phyloP scores from a whole-genome alignment of 1,140 invertebrate species.

The Drosophila elegans region DNA sequence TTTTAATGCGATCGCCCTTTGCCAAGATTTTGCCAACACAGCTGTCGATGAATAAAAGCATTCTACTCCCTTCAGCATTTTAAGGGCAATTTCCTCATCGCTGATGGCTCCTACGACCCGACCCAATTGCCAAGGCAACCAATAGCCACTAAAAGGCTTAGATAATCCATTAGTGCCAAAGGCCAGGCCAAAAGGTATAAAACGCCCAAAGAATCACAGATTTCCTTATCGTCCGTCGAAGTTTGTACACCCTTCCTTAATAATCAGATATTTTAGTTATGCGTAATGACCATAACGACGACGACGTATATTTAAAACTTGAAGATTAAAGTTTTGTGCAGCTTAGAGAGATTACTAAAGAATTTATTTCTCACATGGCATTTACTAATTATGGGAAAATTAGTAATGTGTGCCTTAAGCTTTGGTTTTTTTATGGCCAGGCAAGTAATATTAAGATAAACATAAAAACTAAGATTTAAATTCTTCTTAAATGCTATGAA shows the following conservation, averaged over 20 bases:
- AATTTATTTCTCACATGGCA: not conserved
- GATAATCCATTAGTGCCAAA: constrained; percentile 80
- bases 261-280: not conserved
- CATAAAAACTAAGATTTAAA: too few relatives aligned
- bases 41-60: constrained; percentile 42
- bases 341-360: not conserved
- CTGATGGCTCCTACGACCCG: constrained; percentile 15
- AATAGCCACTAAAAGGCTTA: constrained; percentile 81
- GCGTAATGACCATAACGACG: not conserved
- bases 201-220: constrained; percentile 7
- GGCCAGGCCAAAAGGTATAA: constrained; percentile 59
- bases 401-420: too few relatives aligned
- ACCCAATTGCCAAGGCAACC: constrained; percentile 63
- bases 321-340: not conserved
- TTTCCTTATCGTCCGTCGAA: not conserved
- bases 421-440: too few relatives aligned
- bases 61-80: not conserved
- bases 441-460: too few relatives aligned
- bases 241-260: not conserved
- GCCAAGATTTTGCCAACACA: constrained; percentile 60
- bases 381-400: not conserved
- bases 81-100: not conserved
- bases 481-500: too few relatives aligned
- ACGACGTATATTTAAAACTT: not conserved
- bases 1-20: constrained; percentile 35